phyloP scores from a whole-genome alignment of 2,797 vertebrate species.

The Odontamblyopus rebecca region DNA sequence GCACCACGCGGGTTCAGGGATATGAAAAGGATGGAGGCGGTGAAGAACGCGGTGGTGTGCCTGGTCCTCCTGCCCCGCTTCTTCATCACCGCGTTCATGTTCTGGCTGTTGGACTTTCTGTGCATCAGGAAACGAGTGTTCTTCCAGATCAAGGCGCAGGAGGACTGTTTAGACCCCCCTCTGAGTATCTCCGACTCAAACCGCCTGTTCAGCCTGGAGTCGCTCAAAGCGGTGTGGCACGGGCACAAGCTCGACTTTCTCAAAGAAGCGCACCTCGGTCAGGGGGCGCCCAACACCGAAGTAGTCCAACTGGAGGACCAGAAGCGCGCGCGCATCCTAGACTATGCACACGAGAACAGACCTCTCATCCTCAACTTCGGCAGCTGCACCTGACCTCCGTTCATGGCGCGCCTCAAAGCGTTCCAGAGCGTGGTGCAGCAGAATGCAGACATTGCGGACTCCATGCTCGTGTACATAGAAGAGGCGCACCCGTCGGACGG shows the following conservation, averaged over 20 bases:
- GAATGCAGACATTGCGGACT: conserved; percentile 90
- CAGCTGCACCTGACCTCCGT: conserved; percentile 99
- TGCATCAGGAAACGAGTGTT: conserved; percentile 92
- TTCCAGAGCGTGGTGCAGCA: conserved; percentile 88
- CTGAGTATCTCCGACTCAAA: conserved; percentile 93
- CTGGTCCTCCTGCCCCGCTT: conserved; percentile 91
- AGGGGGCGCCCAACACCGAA: conserved; percentile 89
- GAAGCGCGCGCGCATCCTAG: conserved; percentile 82
- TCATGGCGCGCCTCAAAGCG: conserved; percentile 94
- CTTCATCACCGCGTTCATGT: conserved; percentile 88
- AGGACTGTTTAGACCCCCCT: conserved; percentile 85
- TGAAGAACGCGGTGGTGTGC: conserved; percentile 88
- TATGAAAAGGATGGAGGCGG: conserved; percentile 82
- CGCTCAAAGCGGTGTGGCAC: conserved; percentile 94
- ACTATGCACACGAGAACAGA: conserved; percentile 84
- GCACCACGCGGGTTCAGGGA: not conserved
- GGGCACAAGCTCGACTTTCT: conserved; percentile 95
- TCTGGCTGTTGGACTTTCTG: conserved; percentile 95
- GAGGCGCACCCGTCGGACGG: conserved; percentile 97
- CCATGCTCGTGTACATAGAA: conserved; percentile 94
- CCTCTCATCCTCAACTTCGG: conserved; percentile 97
- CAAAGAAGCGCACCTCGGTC: conserved; percentile 90
- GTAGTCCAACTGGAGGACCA: conserved; percentile 86
- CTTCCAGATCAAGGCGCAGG: conserved; percentile 66
- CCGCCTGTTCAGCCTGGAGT: conserved; percentile 91